A percentile compares a stretch with the other conserved stretches of the same genome.
phyloP scores from a whole-genome alignment of 2,113 vertebrate species.

The Pholis gunnellus region DNA sequence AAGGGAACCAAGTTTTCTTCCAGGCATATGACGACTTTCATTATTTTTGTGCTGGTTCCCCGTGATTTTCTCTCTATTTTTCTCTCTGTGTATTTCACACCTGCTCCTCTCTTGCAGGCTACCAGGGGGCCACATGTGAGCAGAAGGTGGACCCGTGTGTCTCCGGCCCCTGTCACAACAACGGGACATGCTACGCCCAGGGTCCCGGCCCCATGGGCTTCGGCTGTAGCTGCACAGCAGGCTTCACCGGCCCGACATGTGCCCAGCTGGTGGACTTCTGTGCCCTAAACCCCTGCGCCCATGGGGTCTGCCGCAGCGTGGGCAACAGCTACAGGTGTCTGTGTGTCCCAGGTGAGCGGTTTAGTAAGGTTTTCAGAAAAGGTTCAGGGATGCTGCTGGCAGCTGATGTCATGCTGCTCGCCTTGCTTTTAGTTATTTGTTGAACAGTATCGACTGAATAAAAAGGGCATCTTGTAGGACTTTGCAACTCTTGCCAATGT shows the following conservation, averaged over 20 bases:
- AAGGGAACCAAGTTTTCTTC: background rate
- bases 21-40: background rate
- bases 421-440: background rate
- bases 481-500: background rate
- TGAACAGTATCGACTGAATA: background rate
- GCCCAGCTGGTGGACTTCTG: slow-evolving; percentile 96
- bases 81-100: background rate
- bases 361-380: background rate
- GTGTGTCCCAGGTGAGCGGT: slow-evolving; percentile 91
- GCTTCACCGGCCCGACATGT: slow-evolving; percentile 93
- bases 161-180: slow-evolving; percentile 93
- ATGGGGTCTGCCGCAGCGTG: slow-evolving; percentile 93
- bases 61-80: background rate
- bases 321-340: slow-evolving; percentile 98
- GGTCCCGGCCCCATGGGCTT: slow-evolving; percentile 82
- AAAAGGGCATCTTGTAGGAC: background rate
- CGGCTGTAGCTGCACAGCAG: slow-evolving; percentile 91
- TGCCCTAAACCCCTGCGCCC: slow-evolving; percentile 94
- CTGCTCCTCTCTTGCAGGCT: slow-evolving; percentile 81
- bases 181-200: slow-evolving; percentile 90
- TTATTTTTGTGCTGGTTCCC: background rate
- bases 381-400: background rate
- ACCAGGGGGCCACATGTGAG: slow-evolving; percentile 89
- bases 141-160: slow-evolving; percentile 92
- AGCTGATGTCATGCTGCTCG: background rate